Conservation (phyloP, 2,888 invertebrate genomes). For the Orchestes rusci region DNA sequence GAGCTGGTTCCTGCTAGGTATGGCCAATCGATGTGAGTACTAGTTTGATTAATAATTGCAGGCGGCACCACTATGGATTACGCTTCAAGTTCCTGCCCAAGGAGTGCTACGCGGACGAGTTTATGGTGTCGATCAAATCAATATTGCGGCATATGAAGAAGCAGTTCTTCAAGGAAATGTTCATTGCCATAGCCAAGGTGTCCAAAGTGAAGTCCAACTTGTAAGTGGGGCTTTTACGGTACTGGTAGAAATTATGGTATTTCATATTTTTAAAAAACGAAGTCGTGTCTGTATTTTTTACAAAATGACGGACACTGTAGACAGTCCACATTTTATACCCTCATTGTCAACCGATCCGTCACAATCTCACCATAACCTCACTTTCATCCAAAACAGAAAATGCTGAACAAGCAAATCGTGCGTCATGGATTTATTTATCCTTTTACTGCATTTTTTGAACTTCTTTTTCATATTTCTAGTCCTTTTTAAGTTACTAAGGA, state of each 20-base stretch:
- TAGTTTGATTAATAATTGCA: constrained; percentile 27
- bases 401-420: no score
- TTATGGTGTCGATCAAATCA: constrained; percentile 54
- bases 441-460: no score
- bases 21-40: background rate
- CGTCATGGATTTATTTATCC: no score
- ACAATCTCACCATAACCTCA: no score
- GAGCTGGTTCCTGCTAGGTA: constrained; percentile 48
- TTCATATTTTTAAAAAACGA: constrained; percentile 1
- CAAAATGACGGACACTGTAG: no score
- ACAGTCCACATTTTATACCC: no score
- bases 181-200: constrained; percentile 53
- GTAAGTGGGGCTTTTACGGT: constrained; percentile 38
- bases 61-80: constrained; percentile 57
- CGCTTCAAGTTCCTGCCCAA: constrained; percentile 68
- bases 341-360: no score
- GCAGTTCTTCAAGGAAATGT: constrained; percentile 61
- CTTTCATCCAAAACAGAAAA: no score
- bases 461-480: no score
- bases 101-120: constrained; percentile 65
- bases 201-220: constrained; percentile 49
- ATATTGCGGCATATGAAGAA: constrained; percentile 70
- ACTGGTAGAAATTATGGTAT: background rate
- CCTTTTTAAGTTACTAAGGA: no score
- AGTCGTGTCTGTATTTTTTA: no score